phyloP scores from a whole-genome alignment of 92 coral and sea anemone genomes.

The Chrysogorgia sp. region DNA sequence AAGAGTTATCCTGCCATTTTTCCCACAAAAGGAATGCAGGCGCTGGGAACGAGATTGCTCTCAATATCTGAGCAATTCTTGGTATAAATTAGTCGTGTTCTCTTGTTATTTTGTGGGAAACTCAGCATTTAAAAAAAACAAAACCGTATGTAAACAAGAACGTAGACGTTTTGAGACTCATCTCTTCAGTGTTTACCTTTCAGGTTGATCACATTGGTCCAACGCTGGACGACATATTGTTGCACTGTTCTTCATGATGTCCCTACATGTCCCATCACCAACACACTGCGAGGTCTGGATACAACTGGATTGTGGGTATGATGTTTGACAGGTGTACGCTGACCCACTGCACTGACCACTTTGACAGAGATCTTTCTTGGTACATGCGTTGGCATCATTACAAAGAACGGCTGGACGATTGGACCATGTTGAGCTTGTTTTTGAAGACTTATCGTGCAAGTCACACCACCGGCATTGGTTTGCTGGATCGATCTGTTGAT shows the following conservation, averaged over 20 bases:
- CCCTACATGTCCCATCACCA: conserved; percentile 72
- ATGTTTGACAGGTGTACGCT: conserved; percentile 73
- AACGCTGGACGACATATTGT: conserved; percentile 83
- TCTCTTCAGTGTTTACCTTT: conserved; percentile 58
- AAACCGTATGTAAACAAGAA: too few species aligned
- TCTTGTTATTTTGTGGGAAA: too few species aligned
- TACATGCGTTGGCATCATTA: conserved; percentile 74
- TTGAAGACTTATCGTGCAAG: conserved; percentile 63
- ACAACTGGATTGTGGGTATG: conserved; percentile 67
- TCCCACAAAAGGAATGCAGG: too few species aligned
- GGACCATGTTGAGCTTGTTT: conserved; percentile 70
- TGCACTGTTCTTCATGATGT: conserved; percentile 61
- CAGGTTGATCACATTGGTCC: conserved; percentile 83
- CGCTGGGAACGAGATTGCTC: too few species aligned
- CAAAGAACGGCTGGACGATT: conserved; percentile 75
- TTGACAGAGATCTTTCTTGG: conserved; percentile 71
- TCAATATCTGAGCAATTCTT: too few species aligned
- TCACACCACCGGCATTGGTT: conserved; percentile 91
- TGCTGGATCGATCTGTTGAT: conserved; percentile 70
- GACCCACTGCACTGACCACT: conserved; percentile 66
- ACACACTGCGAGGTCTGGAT: conserved; percentile 71
- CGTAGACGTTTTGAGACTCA: too few species aligned
- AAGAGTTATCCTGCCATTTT: too few species aligned
- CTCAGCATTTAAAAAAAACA: too few species aligned
- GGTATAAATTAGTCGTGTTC: too few species aligned